Base-by-base conservation (phyloP, 2,888 invertebrate genomes). In the Craniophora ligustri region DNA sequence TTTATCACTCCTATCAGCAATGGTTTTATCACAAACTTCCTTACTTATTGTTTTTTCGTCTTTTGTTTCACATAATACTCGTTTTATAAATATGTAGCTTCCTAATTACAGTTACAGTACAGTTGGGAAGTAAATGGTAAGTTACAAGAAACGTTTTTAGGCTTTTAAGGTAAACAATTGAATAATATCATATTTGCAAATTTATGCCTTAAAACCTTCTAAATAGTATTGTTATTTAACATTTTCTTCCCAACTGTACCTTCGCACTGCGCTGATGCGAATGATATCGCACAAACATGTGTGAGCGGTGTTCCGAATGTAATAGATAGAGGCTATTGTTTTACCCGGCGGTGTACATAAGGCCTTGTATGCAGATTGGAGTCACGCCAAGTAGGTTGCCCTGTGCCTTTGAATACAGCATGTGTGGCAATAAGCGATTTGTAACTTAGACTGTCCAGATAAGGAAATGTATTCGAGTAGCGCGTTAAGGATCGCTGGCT, bases 321-420 rank as follows among this genome's bases (percentile, higher is more conserved):
- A 72, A 73, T 63, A 67, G 66, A 72, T 72, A 59, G 61, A 44
- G 50, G 51, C 72, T 67, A 67, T 74, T 74, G 72, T 74, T 71
- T 71, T 54, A 74, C 61, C 32, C 36, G 19, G 19, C 21, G 19
- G 13, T 31, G 32, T 50, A 59, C 47, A 57, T 49, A 57, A 46
- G 35, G 36, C 39, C 51, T 55, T 55, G 50, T 62, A 63, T 66
- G 51, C 14, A 71, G 54, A 70, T 74, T 47, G 38, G 23, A 73
- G 45, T 51, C 28, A 45, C 48, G 50, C 53, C 56, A 61, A 56
- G 41, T 57, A 54, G 57, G 58, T 44, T 65, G 38, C 45, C 19
- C 13, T 35, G 19, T 39, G 45, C n/a, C 10, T 26, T 4, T n/a
- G 4, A 26, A 5, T n/a, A 26, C 10, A 26, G 48, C 50, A 39